These are phyloP conservation scores for Alectoris magna DNA, from an alignment of 2,797 vertebrate genomes.

Conservation along the genomic window DNA sequence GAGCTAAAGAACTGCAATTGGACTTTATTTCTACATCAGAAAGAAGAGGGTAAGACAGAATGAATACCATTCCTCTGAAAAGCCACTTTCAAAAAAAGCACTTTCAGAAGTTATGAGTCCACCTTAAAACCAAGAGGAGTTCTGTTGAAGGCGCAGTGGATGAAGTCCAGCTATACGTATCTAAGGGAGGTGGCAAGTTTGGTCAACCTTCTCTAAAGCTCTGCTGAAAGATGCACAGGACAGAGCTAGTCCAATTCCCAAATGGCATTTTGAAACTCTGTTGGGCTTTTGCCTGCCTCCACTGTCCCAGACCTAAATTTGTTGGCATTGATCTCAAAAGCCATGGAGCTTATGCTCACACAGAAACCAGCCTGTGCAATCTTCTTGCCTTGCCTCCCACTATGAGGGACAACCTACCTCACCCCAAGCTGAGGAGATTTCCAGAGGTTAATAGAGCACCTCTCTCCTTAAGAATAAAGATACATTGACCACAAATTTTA, in stretches of 20 bases:
- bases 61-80: background rate
- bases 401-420: background rate
- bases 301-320: background rate
- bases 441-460: background rate
- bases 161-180: background rate
- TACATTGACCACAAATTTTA: background rate
- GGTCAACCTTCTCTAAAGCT: background rate
- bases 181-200: accelerated
- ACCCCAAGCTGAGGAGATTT: background rate
- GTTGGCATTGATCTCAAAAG: background rate
- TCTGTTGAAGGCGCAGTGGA: background rate
- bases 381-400: background rate
- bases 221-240: background rate
- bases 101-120: background rate
- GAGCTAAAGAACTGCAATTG: background rate
- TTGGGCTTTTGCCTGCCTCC: background rate
- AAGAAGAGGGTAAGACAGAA: background rate
- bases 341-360: background rate
- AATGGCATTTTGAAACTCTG: background rate
- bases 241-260: background rate
- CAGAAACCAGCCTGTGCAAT: background rate
- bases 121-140: accelerated
- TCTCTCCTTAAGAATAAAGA: background rate
- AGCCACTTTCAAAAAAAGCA: background rate
- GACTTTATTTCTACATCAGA: background rate